Base-by-base conservation (phyloP, 2,888 invertebrate species). In the Neoscelio sp. region DNA sequence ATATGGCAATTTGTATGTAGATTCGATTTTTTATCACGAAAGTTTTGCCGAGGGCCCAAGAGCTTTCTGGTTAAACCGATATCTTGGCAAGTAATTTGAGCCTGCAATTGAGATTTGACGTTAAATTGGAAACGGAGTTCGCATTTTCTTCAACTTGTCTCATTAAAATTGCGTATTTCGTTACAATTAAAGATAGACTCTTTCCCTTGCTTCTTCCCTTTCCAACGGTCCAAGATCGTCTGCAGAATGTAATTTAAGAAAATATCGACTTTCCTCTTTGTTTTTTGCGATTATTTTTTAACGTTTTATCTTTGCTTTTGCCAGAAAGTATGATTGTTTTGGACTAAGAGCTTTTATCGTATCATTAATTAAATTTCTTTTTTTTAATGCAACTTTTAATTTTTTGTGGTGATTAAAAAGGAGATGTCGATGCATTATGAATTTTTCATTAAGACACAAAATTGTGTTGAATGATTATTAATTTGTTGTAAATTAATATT, bases 151-250 rank as follows among this genome's bases (percentile, higher is more conserved):
- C 76, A 77, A 78, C 78, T 77, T 77, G 76, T 78, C 74, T 79
- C 78, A 75, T 81, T 78, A 81, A 77, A 74, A 77, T 80, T 76
- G 64, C 73, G 82, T 81, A 81, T 83, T 82, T 74, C 68, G 79
- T 82, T 83, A 82, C 80, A 83, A 82, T 84, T 82, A 83, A 82
- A 78, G 74, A 68, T 76, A 71, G 50, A 71, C 52, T 38, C 50
- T 56, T 76, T 65, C 74, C 52, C 67, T 67, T 6, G 48, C 46
- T 64, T 60, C 71, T 52, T 23, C 13, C 28, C 26, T 2, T 12
- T 6, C 50, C 42, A 56, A 56, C 76, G 23, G 30, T 30, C 28
- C 33, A 28, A 23, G 18, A 50, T 56, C 77, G 46, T 71, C 74
- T 64, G 33, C 35, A 18, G 64, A 67, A 68, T 71, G 77, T 81